Base-by-base conservation (phyloP, 1,140 invertebrate genomes). In the Neodiprion fabricii region DNA sequence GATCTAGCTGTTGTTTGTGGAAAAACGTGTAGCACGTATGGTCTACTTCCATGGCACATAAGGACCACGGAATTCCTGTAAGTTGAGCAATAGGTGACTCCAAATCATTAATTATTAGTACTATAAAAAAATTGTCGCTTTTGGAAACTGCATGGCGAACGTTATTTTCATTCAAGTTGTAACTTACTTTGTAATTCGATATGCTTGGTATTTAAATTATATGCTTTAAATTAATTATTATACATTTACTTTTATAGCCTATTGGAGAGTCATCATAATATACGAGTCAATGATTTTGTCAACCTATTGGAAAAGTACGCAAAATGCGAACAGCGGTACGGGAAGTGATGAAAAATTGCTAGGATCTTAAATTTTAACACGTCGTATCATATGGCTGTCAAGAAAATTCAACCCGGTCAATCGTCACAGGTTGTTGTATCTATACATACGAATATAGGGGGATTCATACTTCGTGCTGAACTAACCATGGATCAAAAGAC, bases 11-110 rank as follows among this genome's bases (percentile, higher is more conserved):
- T 94, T 73, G 90, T 91, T 80, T 92, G 89, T 81, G 92, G 92
- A 28, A 83, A 89, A 28, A 79, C 85, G 61, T 91, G 90, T 78
- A 90, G 85, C 74, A 91, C 91, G 61, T 89, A 89, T 82, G 92
- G 92, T 74, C 87, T 93, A 82, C 85, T 93, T 21, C 93, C 93
- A 61, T 94, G 93, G 93, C 93, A 94, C 79, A 91, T 93, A 79
- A 89, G 91, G 87, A 80, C 92, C 67, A 92, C 93, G 50, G 93
- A 93, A 88, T 94, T 94, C 86, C 83, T 92, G 85, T 91, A 88
- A 85, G 87, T 80, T 21, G 17, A 21, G 17, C 17, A 21, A 21
- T 21, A 21, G 17, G 17, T 21, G 17, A 69, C 48, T 8, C 12
- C 28, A 49, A 11, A 21, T 12, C 12, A 48, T 67, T 47, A 0